Base-by-base conservation (phyloP, 2,888 invertebrate genomes). In the Alviniconcha strummeri region DNA sequence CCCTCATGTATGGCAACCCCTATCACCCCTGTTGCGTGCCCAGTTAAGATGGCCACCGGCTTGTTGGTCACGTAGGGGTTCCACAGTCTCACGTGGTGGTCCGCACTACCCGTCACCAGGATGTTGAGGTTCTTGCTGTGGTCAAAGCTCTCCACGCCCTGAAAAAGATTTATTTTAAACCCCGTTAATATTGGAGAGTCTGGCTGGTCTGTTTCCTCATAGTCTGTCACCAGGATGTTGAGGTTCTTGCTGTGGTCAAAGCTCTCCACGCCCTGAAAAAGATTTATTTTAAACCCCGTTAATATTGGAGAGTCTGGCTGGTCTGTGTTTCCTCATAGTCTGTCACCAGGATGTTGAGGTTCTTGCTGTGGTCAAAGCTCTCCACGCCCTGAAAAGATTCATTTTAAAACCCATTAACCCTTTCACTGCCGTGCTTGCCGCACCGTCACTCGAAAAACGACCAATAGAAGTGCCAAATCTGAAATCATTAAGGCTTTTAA, bases 61-160 rank as follows among this genome's bases (percentile, higher is more conserved):
- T 92, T 92, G 83, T 88, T 88, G 56, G 93, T 90, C 60, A 93
- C 93, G 88, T 93, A 94, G 8, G 93, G 92, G 87, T 93, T 93
- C 93, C 93, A 94, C n/a, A 94, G 86, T 7, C 93, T 87, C 15
- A 93, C 90, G 79, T 90, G 75, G 85, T 93, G 93, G 84, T 93
- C 93, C 15, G 90, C 83, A 84, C 93, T 92, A 11, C 93, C 94
- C 5, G 93, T 93, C 19, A 91, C 93, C 84, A 94, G 84, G 77
- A 93, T 85, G 87, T 93, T 93, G 69, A 93, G 86, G 71, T 89
- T 87, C 85, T 91, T 92, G 86, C 89, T 93, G 89, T 92, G 91
- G 87, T 93, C 93, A 87, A 93, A 94, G 84, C 92, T 92, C 84
- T 93, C 93, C 5, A 91, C 90, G 55, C 91, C 92, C 92, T 92